Base-by-base conservation (phyloP, 2,113 vertebrate genomes). In the Catharus fuscescens region DNA sequence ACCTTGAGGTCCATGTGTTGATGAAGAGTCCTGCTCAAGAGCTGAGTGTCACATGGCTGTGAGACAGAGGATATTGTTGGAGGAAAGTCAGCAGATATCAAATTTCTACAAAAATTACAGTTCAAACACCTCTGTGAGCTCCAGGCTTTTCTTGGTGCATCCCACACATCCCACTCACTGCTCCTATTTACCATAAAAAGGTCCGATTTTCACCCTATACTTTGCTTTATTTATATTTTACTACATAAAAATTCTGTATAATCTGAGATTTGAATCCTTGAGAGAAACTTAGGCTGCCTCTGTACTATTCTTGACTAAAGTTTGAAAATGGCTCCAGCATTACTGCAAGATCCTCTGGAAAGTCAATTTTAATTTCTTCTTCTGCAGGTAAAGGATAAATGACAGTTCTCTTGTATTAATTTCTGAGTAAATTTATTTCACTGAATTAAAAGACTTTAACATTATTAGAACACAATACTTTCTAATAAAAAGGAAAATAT, bases 341-440 rank as follows among this genome's bases (percentile, higher is more conserved):
- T 85, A 53, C 23, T 45, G 5, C 8, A 45, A 82, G 29, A 79
- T 57, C 66, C 70, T 74, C 78, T 81, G 80, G 71, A 93, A 95
- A 91, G n/a, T 65, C 91, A 61, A 3, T 54, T 94, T 95, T 96
- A 85, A 91, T 91, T 96, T 93, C 52, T 74, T 78, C 12, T 80
- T 87, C 53, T 86, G 66, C 42, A 91, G 32, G 67, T 78, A 94
- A 92, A 88, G 74, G 23, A 47, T 86, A 88, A 83, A 82, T 73
- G 82, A 78, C 86, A 90, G 62, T 59, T 93, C 88, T n/a, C 47
- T 62, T 32, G 82, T 78, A 93, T 88, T 92, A 80, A 90, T 82
- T 93, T 92, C 80, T 77, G 50, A 90, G 86, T 88, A 82, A 94
- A 95, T 93, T 95, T 92, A 80, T 92, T 96, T 93, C 86, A 40